phyloP scores from a whole-genome alignment of 2,113 vertebrate species.

The Panthera leo region DNA sequence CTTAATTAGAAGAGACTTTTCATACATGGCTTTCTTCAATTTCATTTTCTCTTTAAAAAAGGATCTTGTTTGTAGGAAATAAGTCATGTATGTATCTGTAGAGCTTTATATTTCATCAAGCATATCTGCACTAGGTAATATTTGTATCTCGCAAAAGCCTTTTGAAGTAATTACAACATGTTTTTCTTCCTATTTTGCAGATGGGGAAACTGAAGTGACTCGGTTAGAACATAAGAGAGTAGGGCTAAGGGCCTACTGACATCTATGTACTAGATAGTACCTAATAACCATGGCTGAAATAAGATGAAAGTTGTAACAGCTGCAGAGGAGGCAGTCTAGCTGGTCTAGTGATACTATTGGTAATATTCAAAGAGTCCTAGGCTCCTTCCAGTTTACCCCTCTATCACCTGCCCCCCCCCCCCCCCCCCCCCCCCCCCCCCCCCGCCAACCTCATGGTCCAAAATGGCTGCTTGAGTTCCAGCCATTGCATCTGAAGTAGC shows the following conservation, averaged over 20 bases:
- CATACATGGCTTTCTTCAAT: background rate
- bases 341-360: background rate
- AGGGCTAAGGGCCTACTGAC: background rate
- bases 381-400: background rate
- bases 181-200: background rate
- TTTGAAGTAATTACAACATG: background rate
- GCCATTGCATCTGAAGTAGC: background rate
- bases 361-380: background rate
- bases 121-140: background rate
- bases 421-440: background rate
- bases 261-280: background rate
- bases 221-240: background rate
- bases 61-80: background rate
- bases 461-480: slow-evolving; percentile 11
- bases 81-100: background rate
- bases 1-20: background rate
- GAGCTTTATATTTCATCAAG: slow-evolving; percentile 24
- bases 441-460: background rate
- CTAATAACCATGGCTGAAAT: background rate
- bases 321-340: background rate
- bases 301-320: background rate
- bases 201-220: background rate
- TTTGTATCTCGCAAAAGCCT: background rate
- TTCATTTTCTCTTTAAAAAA: background rate
- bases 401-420: background rate